Evolutionary conservation across 2,113 vertebrate species (phyloP), one percentile per base, ranked within the genome.

Genomic region (Sebastes schlegelii): DNA sequence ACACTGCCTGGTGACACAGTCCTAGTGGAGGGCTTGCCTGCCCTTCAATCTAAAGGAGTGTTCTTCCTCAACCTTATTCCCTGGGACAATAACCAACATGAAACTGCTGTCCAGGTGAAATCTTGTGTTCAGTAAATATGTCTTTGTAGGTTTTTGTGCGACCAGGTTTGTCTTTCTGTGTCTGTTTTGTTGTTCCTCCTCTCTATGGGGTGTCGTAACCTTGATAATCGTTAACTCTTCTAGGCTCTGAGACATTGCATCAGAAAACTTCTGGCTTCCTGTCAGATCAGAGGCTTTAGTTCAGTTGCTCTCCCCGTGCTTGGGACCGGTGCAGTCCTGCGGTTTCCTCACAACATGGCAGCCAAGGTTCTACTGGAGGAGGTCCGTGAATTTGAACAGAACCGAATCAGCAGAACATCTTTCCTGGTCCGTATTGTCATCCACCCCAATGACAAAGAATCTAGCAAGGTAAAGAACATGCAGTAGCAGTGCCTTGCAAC

Each of bases 241-340:
- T 86, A 95, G 94, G 84, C 8, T 19, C 77, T 95, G 46, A 86
- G 76, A 42, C 23, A 58, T 8, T 75, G 90, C 7, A 61, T 94
- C 45, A 72, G 16, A 62, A 69, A 58, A 0, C 54, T 81, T 8
- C 81, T 95, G 43, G 2, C 54, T 6, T 65, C 55, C 62, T 95
- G 93, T 80, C 60, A 62, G 1, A 58, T 2, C 8, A 63, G 6
- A 65, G 84, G 71, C 2, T 91, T 82, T 26, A 46, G 34, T 5
- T 94, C 94, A 5, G 81, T 94, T 12, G 88, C 88, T 4, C 34
- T 95, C 57, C 92, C 94, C 1, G 72, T 90, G 34, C 71, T 94
- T 2, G 94, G 94, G 8, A 77, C 89, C 0, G 93, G 94, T 1
- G 14, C 8, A 2, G 52, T 65, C 26, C 71, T 95, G 4, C 11